These are phyloP conservation scores for Acheta domesticus DNA, from an alignment of 2,888 invertebrate genomes.

Conservation along the genomic window DNA sequence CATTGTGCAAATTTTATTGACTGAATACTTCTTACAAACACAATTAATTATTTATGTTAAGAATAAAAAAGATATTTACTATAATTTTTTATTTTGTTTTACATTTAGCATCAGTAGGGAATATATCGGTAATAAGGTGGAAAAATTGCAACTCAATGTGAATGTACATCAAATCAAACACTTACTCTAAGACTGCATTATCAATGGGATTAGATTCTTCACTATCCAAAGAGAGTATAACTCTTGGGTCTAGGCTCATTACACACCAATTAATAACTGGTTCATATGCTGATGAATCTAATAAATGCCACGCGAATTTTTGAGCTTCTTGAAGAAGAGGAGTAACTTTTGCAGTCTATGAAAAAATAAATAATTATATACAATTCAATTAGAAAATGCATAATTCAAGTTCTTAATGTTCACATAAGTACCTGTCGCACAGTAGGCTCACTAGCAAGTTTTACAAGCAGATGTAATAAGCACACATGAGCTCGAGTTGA, in stretches of 20 bases:
- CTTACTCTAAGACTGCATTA: conserved; percentile 57
- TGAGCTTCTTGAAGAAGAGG: conserved; percentile 58
- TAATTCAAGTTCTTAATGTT: not conserved
- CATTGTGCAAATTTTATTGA: no score
- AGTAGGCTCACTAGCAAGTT: conserved; percentile 68
- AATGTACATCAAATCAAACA: not conserved
- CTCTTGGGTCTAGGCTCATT: conserved; percentile 66
- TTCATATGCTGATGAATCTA: conserved; percentile 61
- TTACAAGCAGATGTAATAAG: conserved; percentile 65
- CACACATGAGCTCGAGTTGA: conserved; percentile 57
- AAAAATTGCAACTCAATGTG: no score
- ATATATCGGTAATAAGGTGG: no score
- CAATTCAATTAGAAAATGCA: not conserved
- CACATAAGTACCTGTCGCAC: conserved; percentile 55
- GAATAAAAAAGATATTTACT: no score
- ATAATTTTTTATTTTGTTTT: no score
- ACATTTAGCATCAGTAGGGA: no score
- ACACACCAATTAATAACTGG: conserved; percentile 71
- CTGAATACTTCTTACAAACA: no score
- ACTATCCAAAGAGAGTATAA: conserved; percentile 52
- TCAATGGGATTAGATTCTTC: conserved; percentile 52
- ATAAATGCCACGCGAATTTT: conserved; percentile 61
- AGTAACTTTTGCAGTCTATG: conserved; percentile 49
- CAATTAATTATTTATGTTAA: no score
- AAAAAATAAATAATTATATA: conserved; percentile 26